Percentiles rank a stretch among this genome's conserved stretches.
These are phyloP conservation scores for Phragmatobia fuliginosa DNA, from an alignment of 2,888 invertebrate genomes.

Conservation along the genomic window DNA sequence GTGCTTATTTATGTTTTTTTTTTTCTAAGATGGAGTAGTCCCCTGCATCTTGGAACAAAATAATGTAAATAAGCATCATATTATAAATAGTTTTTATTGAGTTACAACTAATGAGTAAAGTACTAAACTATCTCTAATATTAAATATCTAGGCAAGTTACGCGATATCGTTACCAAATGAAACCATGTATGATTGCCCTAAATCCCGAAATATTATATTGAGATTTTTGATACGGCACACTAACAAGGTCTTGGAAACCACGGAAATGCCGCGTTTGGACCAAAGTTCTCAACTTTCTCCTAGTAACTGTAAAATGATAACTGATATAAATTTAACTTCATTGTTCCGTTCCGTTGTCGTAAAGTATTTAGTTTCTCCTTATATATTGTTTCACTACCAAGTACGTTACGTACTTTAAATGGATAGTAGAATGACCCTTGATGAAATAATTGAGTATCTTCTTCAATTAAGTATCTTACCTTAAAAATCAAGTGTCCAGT, in stretches of 20 bases:
- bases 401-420: background rate
- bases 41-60: too few species aligned
- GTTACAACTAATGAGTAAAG: background rate
- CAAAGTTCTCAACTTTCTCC: conserved; percentile 50
- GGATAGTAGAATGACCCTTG: too few species aligned
- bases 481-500: background rate
- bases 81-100: too few species aligned
- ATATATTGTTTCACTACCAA: conserved; percentile 23
- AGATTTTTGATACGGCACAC: conserved; percentile 48
- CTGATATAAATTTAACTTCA: conserved; percentile 43
- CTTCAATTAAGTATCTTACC: background rate
- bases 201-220: conserved; percentile 36
- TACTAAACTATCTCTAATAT: background rate
- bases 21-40: too few species aligned
- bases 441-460: background rate
- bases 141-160: background rate
- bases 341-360: conserved; percentile 32
- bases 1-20: too few species aligned
- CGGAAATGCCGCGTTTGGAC: conserved; percentile 52
- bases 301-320: conserved; percentile 39
- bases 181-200: conserved; percentile 8
- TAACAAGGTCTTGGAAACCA: conserved; percentile 54
- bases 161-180: background rate
- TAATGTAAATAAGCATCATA: too few species aligned
- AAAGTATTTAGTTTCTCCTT: conserved; percentile 44